Percentiles rank a stretch among this genome's conserved stretches.
Evolutionary conservation across 2,888 invertebrate species (phyloP).

Genomic region (Lycia hirtaria): DNA sequence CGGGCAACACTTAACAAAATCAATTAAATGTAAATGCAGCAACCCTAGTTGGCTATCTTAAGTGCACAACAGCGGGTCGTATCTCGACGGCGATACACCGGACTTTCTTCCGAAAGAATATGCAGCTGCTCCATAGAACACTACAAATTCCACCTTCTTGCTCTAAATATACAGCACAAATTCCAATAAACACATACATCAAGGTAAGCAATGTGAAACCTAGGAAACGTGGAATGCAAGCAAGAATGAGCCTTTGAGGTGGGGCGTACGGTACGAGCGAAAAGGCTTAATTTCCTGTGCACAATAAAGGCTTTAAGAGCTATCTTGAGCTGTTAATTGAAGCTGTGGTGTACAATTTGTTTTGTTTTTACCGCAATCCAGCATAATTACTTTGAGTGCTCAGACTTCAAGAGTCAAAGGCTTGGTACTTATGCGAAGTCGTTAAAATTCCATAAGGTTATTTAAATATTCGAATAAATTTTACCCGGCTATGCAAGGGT

Average conservation of each 20-base stretch:
- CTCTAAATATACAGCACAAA: constrained; percentile 48
- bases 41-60: constrained; percentile 62
- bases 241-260: constrained; percentile 59
- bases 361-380: constrained; percentile 59
- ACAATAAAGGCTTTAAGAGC: constrained; percentile 50
- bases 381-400: constrained; percentile 63
- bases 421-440: constrained; percentile 57
- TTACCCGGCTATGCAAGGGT: too few species aligned
- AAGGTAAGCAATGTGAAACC: constrained; percentile 48
- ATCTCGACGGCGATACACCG: constrained; percentile 64
- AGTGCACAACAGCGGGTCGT: constrained; percentile 65
- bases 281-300: constrained; percentile 68
- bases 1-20: constrained; percentile 19
- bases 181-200: constrained; percentile 45
- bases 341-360: constrained; percentile 59
- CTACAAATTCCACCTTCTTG: constrained; percentile 48
- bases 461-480: constrained; percentile 58
- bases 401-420: constrained; percentile 54
- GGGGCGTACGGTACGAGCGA: constrained; percentile 48
- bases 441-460: constrained; percentile 62
- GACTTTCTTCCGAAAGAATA: constrained; percentile 58
- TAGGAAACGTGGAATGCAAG: constrained; percentile 44
- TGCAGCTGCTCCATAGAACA: constrained; percentile 41
- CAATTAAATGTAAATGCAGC: constrained; percentile 43
- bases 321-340: constrained; percentile 63